A percentile compares a stretch with the other conserved stretches of the same genome.
Conservation (phyloP, 1,140 invertebrate species). For the Diploscapter pachys region DNA sequence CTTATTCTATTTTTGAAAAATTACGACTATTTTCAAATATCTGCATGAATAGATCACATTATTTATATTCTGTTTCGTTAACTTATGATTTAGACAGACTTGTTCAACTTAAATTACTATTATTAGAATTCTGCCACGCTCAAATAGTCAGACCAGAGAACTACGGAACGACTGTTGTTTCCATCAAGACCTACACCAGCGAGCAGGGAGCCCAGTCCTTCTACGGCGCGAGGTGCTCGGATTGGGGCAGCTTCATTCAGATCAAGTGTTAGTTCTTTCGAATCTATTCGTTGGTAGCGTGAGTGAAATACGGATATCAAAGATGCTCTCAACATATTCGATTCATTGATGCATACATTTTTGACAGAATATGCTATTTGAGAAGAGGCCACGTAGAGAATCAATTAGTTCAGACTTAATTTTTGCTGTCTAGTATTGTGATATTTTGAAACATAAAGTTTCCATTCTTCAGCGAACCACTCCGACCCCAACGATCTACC, state of each 20-base stretch:
- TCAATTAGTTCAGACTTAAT: too few species aligned
- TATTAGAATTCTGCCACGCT: conserved; percentile 50
- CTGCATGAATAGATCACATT: too few species aligned
- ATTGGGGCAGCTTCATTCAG: conserved; percentile 20
- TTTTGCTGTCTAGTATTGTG: not conserved
- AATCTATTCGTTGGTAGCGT: too few species aligned
- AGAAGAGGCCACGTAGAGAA: too few species aligned
- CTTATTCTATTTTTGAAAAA: too few species aligned
- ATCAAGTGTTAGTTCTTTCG: conserved; percentile 11
- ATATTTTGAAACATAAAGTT: not conserved
- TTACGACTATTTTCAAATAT: too few species aligned
- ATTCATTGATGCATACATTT: too few species aligned
- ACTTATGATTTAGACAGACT: too few species aligned
- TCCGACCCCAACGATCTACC: not conserved
- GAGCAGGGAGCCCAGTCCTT: not conserved
- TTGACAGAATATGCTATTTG: too few species aligned
- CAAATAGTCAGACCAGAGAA: conserved; percentile 40
- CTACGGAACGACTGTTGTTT: conserved; percentile 37
- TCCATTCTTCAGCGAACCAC: not conserved
- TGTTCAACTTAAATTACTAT: not conserved
- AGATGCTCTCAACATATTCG: too few species aligned
- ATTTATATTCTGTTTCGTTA: too few species aligned
- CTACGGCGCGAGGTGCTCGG: not conserved
- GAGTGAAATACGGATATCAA: too few species aligned
- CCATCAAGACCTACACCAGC: conserved; percentile 8